Base-by-base conservation (phyloP, 2,888 invertebrate genomes). In the Cylindroiulus punctatus region DNA sequence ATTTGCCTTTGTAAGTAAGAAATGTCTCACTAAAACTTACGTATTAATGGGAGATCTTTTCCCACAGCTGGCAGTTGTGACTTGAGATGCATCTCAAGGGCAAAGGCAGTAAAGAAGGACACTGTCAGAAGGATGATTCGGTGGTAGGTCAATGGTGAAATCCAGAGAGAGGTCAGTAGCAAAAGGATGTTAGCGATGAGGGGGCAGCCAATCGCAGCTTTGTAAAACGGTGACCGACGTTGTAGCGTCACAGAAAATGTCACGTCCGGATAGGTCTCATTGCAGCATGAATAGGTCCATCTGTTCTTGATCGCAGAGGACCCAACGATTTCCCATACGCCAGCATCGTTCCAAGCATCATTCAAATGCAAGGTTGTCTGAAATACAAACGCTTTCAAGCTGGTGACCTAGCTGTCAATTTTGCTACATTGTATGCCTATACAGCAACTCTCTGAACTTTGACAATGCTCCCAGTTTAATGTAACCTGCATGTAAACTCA, bases 321-420 rank as follows among this genome's bases (percentile, higher is more conserved):
- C 93, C 95, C 96, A 96, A 88, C 96, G 92, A 90, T 95, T 95
- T 90, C 94, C 94, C 87, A 93, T 93, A 10, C 93, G 93, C 89
- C 94, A 91, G 90, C 94, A 93, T 65, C 94, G 91, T 81, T 91
- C 90, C 32, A 91, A 91, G 85, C 95, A 92, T 42, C 93, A 94
- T 88, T 93, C 94, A 88, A 88, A 30, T 88, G 87, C 12, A 87
- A 88, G 8, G 89, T 86, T 12, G 44, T 44, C 76, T 76, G 4
- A 10, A 19, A 26, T 8, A 76, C 44, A 44, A 14, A 36, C n/a
- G n/a, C n/a, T n/a, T n/a, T n/a, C n/a, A n/a, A n/a, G n/a, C n/a
- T n/a, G n/a, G n/a, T n/a, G n/a, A n/a, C n/a, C n/a, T n/a, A n/a
- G n/a, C n/a, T n/a, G n/a, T n/a, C n/a, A n/a, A n/a, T n/a, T n/a